Evolutionary conservation across 2,888 invertebrate genomes (phyloP), one percentile per base, ranked within the genome.

Genomic region (Amblyjoppa proteus): DNA sequence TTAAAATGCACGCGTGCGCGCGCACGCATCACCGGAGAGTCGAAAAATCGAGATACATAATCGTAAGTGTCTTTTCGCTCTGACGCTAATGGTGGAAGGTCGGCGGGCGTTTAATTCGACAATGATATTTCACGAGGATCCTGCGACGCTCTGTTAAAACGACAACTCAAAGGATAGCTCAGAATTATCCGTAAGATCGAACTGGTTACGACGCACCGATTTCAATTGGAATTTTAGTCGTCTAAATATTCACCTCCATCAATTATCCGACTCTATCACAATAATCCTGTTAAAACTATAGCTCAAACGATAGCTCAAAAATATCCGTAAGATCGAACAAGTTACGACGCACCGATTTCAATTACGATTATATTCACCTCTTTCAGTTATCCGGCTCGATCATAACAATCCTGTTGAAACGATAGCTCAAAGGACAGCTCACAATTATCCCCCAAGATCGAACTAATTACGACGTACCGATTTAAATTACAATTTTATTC

Each of bases 231-330:
- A 61, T 34, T 31, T 5, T 38, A 38, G 7, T 7, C 7, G 16
- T 5, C 5, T 61, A 16, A 5, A 61, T 34, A 34, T 61, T 61
- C 31, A 34, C n/a, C 61, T 31, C 28, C 34, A 34, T 77, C 82
- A 83, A 41, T 83, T 78, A 64, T 69, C 25, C 73, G 58, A 51
- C 68, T 51, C 66, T 68, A 61, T 78, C 78, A 74, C 74, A 83
- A 78, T 74, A 83, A 83, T 83, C 74, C 78, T 58, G 1, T 38
- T 38, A 9, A 38, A 38, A 34, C 34, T 5, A 34, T 34, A 34
- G 31, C 7, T 38, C 38, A 38, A 31, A 31, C 4, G 31, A 7
- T 38, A 1, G 38, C 38, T 1, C 2, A 38, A 38, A 38, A 38
- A 9, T 9, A 38, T 34, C 34, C 5, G 34, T 34, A 34, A 34